These are phyloP conservation scores for Coccyzus lansbergi DNA, from an alignment of 2,797 vertebrate genomes.

Conservation along the genomic window DNA sequence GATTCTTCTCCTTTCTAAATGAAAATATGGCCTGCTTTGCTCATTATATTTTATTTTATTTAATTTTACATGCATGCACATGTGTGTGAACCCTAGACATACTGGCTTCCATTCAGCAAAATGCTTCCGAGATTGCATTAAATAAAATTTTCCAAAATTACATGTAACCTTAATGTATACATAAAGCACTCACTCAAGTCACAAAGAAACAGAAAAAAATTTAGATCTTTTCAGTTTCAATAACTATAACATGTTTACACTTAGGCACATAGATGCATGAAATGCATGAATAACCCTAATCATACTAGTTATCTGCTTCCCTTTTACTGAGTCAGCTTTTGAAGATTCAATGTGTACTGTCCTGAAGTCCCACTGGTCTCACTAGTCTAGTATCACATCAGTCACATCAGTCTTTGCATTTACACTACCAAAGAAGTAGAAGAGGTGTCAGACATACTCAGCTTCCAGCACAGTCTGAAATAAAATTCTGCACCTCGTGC, in stretches of 20 bases:
- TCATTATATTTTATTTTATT: background rate
- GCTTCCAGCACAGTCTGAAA: background rate
- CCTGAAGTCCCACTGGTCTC: background rate
- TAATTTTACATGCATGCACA: rapidly evolving
- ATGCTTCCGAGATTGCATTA: background rate
- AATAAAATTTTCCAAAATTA: background rate
- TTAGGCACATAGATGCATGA: rapidly evolving
- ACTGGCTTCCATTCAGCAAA: background rate
- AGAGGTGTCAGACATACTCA: background rate
- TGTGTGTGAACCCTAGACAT: background rate
- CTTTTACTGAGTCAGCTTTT: background rate
- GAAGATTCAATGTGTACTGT: background rate
- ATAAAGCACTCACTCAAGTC: background rate
- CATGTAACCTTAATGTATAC: background rate
- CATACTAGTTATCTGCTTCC: background rate
- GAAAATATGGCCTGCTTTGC: background rate
- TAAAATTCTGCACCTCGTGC: background rate
- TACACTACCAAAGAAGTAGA: rapidly evolving
- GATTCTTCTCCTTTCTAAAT: background rate
- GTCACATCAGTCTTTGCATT: background rate
- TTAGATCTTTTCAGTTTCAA: rapidly evolving
- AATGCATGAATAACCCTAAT: background rate
- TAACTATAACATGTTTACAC: background rate
- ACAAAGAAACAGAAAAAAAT: background rate
- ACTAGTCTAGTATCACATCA: background rate